phyloP scores from a whole-genome alignment of 2,113 vertebrate genomes.

The Perca flavescens region DNA sequence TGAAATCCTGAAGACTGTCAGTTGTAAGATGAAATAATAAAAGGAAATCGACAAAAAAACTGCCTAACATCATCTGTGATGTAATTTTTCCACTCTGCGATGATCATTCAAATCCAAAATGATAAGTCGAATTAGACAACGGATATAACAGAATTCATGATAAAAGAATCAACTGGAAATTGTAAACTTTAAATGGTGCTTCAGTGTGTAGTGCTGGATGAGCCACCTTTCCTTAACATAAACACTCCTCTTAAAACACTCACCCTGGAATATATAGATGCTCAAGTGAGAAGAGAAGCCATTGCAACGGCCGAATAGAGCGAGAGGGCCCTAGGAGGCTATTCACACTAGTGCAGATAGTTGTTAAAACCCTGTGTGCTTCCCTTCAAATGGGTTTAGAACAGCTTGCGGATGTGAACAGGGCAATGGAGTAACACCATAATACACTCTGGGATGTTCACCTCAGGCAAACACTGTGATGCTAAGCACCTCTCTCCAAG shows the following conservation, averaged over 20 bases:
- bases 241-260: slow-evolving; percentile 56
- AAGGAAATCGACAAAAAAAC: slow-evolving; percentile 23
- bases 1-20: slow-evolving; percentile 64
- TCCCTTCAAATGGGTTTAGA: slow-evolving; percentile 78
- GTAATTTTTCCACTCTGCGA: slow-evolving; percentile 27
- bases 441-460: slow-evolving; percentile 78
- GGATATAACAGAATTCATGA: not conserved
- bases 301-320: slow-evolving; percentile 62
- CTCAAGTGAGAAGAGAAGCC: slow-evolving; percentile 56
- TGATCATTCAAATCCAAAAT: slow-evolving; percentile 26
- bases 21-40: slow-evolving; percentile 64
- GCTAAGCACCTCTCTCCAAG: slow-evolving; percentile 72
- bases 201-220: slow-evolving; percentile 33
- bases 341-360: slow-evolving; percentile 71
- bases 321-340: slow-evolving; percentile 66
- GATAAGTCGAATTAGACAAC: not conserved
- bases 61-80: slow-evolving; percentile 21
- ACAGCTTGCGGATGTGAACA: slow-evolving; percentile 75
- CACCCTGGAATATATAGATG: slow-evolving; percentile 56
- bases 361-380: slow-evolving; percentile 75
- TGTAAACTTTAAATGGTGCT: slow-evolving; percentile 30
- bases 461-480: slow-evolving; percentile 74
- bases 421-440: slow-evolving; percentile 74
- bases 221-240: slow-evolving; percentile 58
- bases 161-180: slow-evolving; percentile 23